Percentiles rank a stretch among this genome's conserved stretches.
phyloP scores from a whole-genome alignment of 1,140 invertebrate genomes.

The Nomia melanderi region DNA sequence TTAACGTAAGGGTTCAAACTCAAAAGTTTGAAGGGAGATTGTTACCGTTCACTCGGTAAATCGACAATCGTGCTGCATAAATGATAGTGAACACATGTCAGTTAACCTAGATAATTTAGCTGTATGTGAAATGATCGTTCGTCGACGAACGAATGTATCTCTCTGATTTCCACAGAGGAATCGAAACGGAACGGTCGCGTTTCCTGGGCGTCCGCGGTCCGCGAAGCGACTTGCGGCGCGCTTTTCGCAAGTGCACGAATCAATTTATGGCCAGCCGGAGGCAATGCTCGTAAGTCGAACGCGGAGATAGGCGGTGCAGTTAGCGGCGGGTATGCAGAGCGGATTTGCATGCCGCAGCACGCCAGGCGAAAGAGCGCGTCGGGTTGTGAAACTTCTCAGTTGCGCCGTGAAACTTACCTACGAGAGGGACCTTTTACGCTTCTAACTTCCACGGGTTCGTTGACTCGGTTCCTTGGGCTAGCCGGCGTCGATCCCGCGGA shows the following conservation, averaged over 20 bases:
- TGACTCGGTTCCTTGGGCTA: slow-evolving; percentile 11
- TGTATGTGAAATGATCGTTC: too few species aligned
- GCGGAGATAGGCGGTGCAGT: slow-evolving; percentile 42
- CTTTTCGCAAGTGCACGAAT: slow-evolving; percentile 55
- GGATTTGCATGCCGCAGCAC: slow-evolving; percentile 61
- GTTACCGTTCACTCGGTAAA: too few species aligned
- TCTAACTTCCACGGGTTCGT: slow-evolving; percentile 28
- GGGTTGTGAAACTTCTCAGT: slow-evolving; percentile 45
- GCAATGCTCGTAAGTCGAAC: slow-evolving; percentile 61
- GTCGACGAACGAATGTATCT: too few species aligned
- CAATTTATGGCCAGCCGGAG: slow-evolving; percentile 62
- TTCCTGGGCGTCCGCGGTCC: not conserved
- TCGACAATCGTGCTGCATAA: too few species aligned
- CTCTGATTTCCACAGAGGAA: too few species aligned
- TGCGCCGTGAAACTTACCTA: slow-evolving; percentile 18
- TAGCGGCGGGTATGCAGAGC: slow-evolving; percentile 3
- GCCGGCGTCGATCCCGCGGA: not conserved
- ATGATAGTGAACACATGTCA: too few species aligned
- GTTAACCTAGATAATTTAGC: too few species aligned
- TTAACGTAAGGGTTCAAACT: too few species aligned
- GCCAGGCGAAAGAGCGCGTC: slow-evolving; percentile 36
- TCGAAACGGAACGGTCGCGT: not conserved
- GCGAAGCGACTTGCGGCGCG: not conserved
- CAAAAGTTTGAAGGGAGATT: too few species aligned
- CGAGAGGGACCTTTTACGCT: slow-evolving; percentile 35